Evolutionary conservation across 1,140 invertebrate genomes (phyloP).

Genomic region (Saccostrea glomerata): DNA sequence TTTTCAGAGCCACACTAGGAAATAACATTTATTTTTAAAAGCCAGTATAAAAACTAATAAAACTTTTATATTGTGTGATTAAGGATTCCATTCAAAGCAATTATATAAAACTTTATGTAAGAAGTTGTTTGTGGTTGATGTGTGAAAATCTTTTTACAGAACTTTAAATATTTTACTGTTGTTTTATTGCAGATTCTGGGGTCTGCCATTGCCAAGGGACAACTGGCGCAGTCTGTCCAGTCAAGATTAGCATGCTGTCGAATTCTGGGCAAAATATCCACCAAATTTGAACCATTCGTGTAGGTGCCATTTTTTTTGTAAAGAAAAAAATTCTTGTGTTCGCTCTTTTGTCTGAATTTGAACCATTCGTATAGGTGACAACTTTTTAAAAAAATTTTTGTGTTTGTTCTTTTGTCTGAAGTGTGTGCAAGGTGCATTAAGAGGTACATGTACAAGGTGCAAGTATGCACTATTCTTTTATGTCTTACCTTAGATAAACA

Average conservation of each 20-base stretch:
- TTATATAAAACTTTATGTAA: not conserved
- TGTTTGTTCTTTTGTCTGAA: not conserved
- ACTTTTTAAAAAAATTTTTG: conserved; percentile 53
- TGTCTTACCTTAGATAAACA: not conserved
- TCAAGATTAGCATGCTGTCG: conserved; percentile 84
- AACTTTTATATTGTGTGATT: not conserved
- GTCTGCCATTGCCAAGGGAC: conserved; percentile 84
- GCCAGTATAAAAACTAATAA: not conserved
- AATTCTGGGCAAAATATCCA: conserved; percentile 85
- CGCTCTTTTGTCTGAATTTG: conserved; percentile 78
- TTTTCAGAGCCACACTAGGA: not conserved
- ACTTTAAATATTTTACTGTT: conserved; percentile 30
- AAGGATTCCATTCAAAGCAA: not conserved
- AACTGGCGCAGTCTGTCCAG: conserved; percentile 83
- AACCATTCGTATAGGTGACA: conserved; percentile 82
- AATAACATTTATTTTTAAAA: not conserved
- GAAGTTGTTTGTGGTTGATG: not conserved
- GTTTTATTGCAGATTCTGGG: conserved; percentile 82
- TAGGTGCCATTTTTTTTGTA: conserved; percentile 77
- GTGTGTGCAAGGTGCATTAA: not conserved
- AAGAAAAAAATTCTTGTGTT: conserved; percentile 27
- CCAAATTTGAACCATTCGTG: conserved; percentile 82
- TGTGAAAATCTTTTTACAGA: not conserved
- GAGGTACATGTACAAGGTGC: not conserved
- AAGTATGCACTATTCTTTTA: not conserved